These are phyloP conservation scores for Lacerta viridis DNA, from an alignment of 2,797 vertebrate species.

Conservation along the genomic window DNA sequence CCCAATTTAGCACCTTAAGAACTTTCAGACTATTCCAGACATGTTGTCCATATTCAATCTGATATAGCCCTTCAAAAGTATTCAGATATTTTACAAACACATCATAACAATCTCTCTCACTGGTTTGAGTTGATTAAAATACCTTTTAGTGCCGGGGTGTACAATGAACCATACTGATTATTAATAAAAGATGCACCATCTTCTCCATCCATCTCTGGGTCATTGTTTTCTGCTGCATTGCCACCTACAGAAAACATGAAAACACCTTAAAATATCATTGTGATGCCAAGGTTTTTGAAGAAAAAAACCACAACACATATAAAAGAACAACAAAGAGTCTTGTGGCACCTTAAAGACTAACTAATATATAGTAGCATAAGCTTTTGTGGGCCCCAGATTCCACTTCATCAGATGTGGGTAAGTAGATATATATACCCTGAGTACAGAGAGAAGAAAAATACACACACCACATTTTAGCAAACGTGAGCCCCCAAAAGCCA, in stretches of 20 bases:
- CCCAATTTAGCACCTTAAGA: neutral
- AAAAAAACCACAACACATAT: neutral
- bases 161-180: conserved; percentile 86
- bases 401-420: neutral
- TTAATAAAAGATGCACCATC: conserved; percentile 96
- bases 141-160: conserved; percentile 95
- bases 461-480: neutral
- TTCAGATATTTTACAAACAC: conserved; percentile 3
- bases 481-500: neutral
- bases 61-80: neutral
- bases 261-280: conserved; percentile 70
- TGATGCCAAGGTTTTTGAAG: conserved; percentile 7
- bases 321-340: neutral
- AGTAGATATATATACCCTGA: neutral
- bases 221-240: conserved; percentile 88
- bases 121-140: conserved; percentile 60
- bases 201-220: conserved; percentile 91
- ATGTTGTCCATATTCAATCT: neutral
- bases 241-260: conserved; percentile 87
- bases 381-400: neutral
- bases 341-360: neutral
- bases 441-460: neutral
- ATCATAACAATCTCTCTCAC: conserved; percentile 24
- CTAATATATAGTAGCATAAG: neutral
- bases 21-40: neutral